Evolutionary conservation across 53 echinoderm and acorn worm species (phyloP).

Genomic region (Luidia sarsii): DNA sequence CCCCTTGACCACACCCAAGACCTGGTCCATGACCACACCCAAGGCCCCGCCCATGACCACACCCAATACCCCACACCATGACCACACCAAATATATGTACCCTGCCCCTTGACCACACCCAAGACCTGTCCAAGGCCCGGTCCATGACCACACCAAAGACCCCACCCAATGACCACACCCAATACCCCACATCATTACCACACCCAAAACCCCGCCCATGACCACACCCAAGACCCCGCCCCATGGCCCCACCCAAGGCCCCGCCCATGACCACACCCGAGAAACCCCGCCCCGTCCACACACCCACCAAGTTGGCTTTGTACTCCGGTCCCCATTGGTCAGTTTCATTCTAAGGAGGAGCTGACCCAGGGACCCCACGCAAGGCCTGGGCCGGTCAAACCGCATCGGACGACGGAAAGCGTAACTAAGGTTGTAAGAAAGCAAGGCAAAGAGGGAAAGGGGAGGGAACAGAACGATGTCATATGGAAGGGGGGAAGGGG

Average conservation of each 20-base stretch:
- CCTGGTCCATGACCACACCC: too few relatives aligned
- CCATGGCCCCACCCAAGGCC: too few relatives aligned
- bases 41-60: too few relatives aligned
- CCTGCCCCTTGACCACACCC: too few relatives aligned
- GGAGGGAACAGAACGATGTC: too few relatives aligned
- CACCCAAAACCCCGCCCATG: not conserved
- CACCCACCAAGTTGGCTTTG: conserved; percentile 72
- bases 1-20: too few relatives aligned
- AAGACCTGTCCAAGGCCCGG: too few relatives aligned
- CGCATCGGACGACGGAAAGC: conserved; percentile 21
- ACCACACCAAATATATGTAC: too few relatives aligned
- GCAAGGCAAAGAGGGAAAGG: conserved; percentile 21
- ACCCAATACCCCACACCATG: not conserved
- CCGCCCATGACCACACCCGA: not conserved
- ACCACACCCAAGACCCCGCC: not conserved
- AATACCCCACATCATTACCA: not conserved
- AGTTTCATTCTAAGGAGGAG: conserved; percentile 68
- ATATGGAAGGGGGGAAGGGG: conserved; percentile 30
- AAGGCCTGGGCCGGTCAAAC: conserved; percentile 56
- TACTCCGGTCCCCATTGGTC: conserved; percentile 59
- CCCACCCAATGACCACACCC: not conserved
- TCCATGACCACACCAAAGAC: conserved; percentile 76
- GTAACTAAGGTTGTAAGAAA: conserved; percentile 27
- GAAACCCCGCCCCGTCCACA: conserved; percentile 9
- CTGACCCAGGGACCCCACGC: conserved; percentile 73